A percentile compares a stretch with the other conserved stretches of the same genome.
These are phyloP conservation scores for Spea hammondii DNA, from an alignment of 2,797 vertebrate species.

Conservation along the genomic window DNA sequence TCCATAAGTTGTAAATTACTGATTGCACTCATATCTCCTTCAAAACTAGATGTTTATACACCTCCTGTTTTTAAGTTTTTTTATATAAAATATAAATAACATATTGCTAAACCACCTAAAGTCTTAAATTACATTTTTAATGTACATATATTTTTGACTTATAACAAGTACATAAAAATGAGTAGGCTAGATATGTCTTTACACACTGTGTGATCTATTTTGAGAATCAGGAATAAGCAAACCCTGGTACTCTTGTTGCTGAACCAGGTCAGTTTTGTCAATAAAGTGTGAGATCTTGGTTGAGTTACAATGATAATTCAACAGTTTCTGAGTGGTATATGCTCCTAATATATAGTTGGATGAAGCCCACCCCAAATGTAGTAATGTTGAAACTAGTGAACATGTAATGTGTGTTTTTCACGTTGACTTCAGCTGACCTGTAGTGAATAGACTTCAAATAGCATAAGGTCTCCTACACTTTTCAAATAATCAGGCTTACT, in stretches of 20 bases:
- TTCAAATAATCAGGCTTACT: background rate
- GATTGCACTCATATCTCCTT: background rate
- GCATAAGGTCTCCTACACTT: too few relatives aligned
- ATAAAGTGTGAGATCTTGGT: too few relatives aligned
- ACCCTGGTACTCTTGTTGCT: background rate
- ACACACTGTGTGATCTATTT: background rate
- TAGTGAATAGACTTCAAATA: too few relatives aligned
- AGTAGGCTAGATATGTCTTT: background rate
- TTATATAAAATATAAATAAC: background rate
- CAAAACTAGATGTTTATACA: background rate
- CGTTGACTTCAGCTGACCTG: too few relatives aligned
- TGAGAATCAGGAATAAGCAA: background rate
- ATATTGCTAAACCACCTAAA: constrained; percentile 7
- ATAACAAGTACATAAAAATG: background rate
- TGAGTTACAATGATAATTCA: too few relatives aligned
- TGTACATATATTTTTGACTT: constrained; percentile 5
- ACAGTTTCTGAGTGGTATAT: too few relatives aligned
- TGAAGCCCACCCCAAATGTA: too few relatives aligned
- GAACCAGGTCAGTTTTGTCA: background rate
- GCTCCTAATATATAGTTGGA: too few relatives aligned
- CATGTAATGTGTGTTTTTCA: too few relatives aligned
- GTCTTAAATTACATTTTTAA: background rate
- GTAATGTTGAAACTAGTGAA: too few relatives aligned
- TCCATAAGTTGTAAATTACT: background rate
- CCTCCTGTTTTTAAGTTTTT: background rate